Evolutionary conservation across 2,113 vertebrate species (phyloP), one percentile per base, ranked within the genome.

Genomic region (Arenaria interpres): DNA sequence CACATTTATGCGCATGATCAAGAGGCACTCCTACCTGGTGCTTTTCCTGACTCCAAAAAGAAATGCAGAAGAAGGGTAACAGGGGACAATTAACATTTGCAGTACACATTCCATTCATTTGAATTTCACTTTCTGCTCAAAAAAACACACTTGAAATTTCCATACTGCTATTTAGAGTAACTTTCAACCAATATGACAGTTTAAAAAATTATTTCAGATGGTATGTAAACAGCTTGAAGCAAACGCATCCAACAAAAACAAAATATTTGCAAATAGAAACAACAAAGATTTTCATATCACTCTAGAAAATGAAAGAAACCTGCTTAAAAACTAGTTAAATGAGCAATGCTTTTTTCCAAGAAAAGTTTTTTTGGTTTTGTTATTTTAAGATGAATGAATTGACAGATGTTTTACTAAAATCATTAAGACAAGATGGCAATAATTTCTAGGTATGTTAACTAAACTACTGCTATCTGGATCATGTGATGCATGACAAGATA

Each of bases 371-470:
- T 78, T 24, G 10, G 4, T 51, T 91, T 84, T 80, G 19, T 64
- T 78, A 95, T 95, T 78, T 73, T 57, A 94, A 97, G 96, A 98
- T 97, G 96, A 98, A 97, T 92, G 91, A 96, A 87, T 89, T 97
- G 96, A 97, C 97, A 97, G 97, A 97, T 96, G 97, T 93, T 97
- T 97, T 92, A 95, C 86, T 97, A 96, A 96, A 98, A 98, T 96
- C 93, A 95, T 97, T 97, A 97, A 96, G 96, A 94, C 88, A 90
- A 89, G 89, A 85, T 89, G 96, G 93, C 95, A 97, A 89, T 97
- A 96, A 97, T 98, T 98, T 96, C 96, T 97, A 78, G 94, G 77
- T 71, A 96, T 76, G 78, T 96, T 96, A 96, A 89, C 90, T 95
- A 96, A 97, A 93, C 78, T 90, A 93, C 51, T 93, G 84, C 87